Percentiles rank a stretch among this genome's conserved stretches.
Evolutionary conservation across 2,797 vertebrate species (phyloP).

Genomic region (Sebastes oblongus): DNA sequence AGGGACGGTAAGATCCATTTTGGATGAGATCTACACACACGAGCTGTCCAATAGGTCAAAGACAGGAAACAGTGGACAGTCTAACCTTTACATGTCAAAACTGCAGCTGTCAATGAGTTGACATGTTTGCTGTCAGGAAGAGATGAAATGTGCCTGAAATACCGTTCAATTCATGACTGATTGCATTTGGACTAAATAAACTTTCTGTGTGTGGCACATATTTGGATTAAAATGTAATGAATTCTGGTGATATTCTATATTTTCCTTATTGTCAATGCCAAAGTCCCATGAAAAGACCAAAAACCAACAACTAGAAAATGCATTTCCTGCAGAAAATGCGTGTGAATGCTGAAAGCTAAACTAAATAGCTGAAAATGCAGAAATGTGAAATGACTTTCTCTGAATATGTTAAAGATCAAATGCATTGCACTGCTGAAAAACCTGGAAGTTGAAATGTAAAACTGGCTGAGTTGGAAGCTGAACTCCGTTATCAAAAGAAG

Average conservation of each 20-base stretch:
- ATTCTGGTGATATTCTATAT: neutral
- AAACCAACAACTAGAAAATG: too few species aligned
- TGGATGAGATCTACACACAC: slow-evolving; percentile 49
- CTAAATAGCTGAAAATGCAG: too few species aligned
- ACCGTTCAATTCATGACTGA: neutral
- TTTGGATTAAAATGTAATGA: neutral
- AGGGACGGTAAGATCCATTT: slow-evolving; percentile 49
- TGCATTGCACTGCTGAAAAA: too few species aligned
- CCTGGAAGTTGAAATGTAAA: too few species aligned
- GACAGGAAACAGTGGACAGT: slow-evolving; percentile 57
- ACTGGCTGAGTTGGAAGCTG: too few species aligned
- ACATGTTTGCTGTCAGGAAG: slow-evolving; percentile 29
- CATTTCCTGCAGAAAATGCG: too few species aligned
- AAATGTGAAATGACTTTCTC: too few species aligned
- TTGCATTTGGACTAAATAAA: neutral
- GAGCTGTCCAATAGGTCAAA: slow-evolving; percentile 72
- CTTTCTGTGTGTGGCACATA: neutral
- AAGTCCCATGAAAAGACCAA: neutral
- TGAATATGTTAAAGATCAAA: too few species aligned
- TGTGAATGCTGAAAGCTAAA: too few species aligned
- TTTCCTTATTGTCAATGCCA: neutral
- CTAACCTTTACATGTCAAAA: slow-evolving; percentile 65
- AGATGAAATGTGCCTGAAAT: neutral
- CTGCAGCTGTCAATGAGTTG: slow-evolving; percentile 25
- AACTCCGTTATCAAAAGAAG: too few species aligned